Evolutionary conservation across 64 coral and sea anemone genomes (phyloP), one percentile per base, ranked within the genome.

Genomic region (Dendrophyllia cribrosa): DNA sequence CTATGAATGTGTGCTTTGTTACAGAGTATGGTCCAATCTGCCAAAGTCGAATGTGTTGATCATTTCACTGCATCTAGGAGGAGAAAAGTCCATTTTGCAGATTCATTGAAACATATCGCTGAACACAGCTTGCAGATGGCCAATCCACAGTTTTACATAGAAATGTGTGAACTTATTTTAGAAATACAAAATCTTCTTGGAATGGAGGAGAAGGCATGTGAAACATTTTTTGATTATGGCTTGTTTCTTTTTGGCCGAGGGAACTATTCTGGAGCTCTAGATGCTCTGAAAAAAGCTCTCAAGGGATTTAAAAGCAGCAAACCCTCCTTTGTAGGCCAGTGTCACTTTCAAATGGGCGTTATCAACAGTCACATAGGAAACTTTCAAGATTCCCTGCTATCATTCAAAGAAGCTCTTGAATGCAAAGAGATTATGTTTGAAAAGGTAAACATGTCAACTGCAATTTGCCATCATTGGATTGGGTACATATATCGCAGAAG

Each of bases 121-220:
- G 21, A 78, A 34, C 51, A 78, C 22, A 59, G 19, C 23, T 78
- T 26, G 2, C 51, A 58, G 52, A 34, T 20, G 13, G 22, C 20
- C 24, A 78, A 78, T 78, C 76, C 76, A 78, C 76, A 78, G 6
- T 78, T 78, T 78, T 78, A 78, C 76, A 58, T 34, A 25, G 76
- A 78, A 34, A 78, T 59, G 51, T 58, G 21, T 6, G 10, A 78
- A 58, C 51, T 78, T 78, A n/a, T 78, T 23, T 13, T 59, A 78
- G 51, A 78, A 58, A 12, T 78, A 14, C 51, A 78, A 78, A 21
- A 78, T 78, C n/a, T 78, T 24, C 76, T 78, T 56, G 23, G 53
- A 78, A 58, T 78, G 10, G 7, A 78, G 20, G 74, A 51, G 6
- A 76, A 76, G 17, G 7, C 22, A 0, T 25, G 19, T 59, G 74